phyloP scores from a whole-genome alignment of 2,113 vertebrate genomes.

The Empidonax traillii region DNA sequence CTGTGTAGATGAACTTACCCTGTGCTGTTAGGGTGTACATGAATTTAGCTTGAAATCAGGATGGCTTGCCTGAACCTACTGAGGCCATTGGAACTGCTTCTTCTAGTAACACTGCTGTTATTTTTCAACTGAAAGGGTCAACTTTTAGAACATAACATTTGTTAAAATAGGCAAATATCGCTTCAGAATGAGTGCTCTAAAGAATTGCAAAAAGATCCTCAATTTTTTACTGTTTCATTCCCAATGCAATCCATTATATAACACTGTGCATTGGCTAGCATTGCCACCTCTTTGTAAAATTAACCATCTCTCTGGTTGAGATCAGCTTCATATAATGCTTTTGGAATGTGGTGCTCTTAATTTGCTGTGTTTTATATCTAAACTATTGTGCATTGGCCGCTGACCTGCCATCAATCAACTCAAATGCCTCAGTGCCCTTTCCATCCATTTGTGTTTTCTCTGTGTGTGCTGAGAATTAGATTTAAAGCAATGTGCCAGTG shows the following conservation, averaged over 20 bases:
- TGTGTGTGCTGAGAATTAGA: conserved; percentile 45
- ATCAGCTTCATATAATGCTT: conserved; percentile 12
- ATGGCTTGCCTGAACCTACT: neutral
- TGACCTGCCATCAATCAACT: conserved; percentile 65
- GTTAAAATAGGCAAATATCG: neutral
- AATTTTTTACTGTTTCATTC: neutral
- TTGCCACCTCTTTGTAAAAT: neutral
- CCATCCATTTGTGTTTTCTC: conserved; percentile 56
- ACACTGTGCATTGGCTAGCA: neutral
- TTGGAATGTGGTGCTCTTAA: conserved; percentile 36
- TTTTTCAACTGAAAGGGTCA: neutral
- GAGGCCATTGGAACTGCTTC: neutral
- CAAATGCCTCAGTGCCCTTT: conserved; percentile 68
- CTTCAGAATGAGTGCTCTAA: neutral
- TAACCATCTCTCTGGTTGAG: neutral
- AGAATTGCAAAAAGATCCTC: neutral
- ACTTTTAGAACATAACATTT: neutral
- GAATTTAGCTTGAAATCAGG: neutral
- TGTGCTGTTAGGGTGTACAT: neutral
- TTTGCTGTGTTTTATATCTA: conserved; percentile 29
- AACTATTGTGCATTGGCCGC: conserved; percentile 36
- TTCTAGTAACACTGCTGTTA: neutral
- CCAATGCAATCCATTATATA: neutral
- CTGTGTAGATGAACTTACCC: neutral
- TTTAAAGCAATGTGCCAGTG: conserved; percentile 54